Evolutionary conservation across 2,888 invertebrate genomes (phyloP).

Genomic region (Epinotia brunnichana): DNA sequence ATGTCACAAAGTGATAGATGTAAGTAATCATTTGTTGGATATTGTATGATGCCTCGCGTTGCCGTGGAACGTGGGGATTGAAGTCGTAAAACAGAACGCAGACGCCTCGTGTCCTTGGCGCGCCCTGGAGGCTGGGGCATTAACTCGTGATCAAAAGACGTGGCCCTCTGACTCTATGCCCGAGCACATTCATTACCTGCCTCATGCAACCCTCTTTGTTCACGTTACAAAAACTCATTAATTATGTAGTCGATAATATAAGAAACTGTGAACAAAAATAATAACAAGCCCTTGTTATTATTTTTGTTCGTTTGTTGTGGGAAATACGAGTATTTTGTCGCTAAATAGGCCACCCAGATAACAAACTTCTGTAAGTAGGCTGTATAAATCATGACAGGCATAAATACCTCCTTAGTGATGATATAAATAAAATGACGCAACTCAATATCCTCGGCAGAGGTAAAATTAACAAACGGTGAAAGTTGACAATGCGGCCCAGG

Average conservation of each 20-base stretch:
- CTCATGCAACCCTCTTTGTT: neutral
- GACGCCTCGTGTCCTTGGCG: constrained; percentile 16
- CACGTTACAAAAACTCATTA: neutral
- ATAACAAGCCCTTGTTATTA: too few relatives aligned
- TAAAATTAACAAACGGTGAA: constrained; percentile 77
- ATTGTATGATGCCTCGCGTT: constrained; percentile 44
- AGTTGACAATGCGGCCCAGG: constrained; percentile 67
- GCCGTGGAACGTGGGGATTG: constrained; percentile 38
- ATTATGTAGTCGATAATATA: neutral
- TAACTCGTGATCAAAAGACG: constrained; percentile 51
- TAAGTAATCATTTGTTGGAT: constrained; percentile 47
- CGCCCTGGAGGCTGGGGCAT: constrained; percentile 50
- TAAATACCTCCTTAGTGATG: constrained; percentile 52
- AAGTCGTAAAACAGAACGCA: constrained; percentile 41
- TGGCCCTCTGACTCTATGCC: constrained; percentile 32
- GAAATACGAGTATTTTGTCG: neutral
- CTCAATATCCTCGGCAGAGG: constrained; percentile 64
- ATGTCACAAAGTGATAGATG: constrained; percentile 45
- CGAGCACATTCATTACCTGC: constrained; percentile 14
- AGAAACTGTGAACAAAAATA: neutral
- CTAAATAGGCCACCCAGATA: neutral
- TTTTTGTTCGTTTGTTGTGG: too few relatives aligned
- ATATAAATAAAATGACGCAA: constrained; percentile 66
- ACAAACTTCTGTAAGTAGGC: neutral
- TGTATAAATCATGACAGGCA: neutral